Evolutionary conservation across 1,140 invertebrate species (phyloP).

Genomic region (Phthorimaea operculella): DNA sequence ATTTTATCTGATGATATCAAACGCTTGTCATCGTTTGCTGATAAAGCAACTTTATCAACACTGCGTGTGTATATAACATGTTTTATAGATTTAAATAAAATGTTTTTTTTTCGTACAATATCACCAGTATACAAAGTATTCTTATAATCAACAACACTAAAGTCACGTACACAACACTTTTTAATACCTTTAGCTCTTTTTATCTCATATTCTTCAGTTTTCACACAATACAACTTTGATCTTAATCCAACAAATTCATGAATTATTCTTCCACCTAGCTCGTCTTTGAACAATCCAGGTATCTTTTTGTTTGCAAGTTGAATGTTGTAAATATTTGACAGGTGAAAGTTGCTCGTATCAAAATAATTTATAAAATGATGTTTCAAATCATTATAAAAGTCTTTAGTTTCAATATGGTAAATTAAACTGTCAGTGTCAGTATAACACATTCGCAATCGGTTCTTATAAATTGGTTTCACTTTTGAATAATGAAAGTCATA

Average conservation of each 20-base stretch:
- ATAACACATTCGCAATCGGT: not conserved
- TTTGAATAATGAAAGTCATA: too few species aligned
- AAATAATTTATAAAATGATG: not conserved
- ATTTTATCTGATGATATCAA: constrained; percentile 2
- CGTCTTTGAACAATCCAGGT: constrained; percentile 6
- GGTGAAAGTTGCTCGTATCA: constrained; percentile 5
- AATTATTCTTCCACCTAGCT: not conserved
- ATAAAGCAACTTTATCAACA: constrained; percentile 7
- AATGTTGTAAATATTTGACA: not conserved
- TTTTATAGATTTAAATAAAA: constrained; percentile 8
- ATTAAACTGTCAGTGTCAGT: constrained; percentile 10
- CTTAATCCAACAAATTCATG: not conserved
- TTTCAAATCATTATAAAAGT: constrained; percentile 5
- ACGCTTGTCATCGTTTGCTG: constrained; percentile 7
- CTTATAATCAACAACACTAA: not conserved
- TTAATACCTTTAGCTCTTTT: constrained; percentile 4
- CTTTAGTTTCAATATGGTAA: not conserved
- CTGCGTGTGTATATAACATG: constrained; percentile 9
- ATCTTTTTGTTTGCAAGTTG: constrained; percentile 2
- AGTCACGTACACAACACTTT: not conserved
- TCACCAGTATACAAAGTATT: constrained; percentile 2
- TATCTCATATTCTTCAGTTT: not conserved
- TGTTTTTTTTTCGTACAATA: constrained; percentile 1
- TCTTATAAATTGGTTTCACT: constrained; percentile 1
- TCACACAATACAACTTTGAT: constrained; percentile 1